Base-by-base conservation (phyloP, 2,797 vertebrate genomes). In the Muscicapa striata region DNA sequence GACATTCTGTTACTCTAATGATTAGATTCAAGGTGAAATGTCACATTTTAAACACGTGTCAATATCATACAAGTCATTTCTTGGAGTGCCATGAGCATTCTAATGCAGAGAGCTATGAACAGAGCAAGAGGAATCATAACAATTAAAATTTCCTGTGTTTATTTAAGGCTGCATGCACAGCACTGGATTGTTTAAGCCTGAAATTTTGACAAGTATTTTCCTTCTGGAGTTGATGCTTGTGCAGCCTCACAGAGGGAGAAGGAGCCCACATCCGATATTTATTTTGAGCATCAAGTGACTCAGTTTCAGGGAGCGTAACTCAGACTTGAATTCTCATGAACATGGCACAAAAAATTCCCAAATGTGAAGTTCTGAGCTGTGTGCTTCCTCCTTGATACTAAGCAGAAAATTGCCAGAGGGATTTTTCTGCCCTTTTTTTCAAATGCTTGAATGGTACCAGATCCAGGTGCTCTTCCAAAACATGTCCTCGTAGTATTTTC, bases 251-350 rank as follows among this genome's bases (percentile, higher is more conserved):
- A 40, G 27, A 48, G 19, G 29, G 55, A 40, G 9, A 40, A 32
- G 57, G 34, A 84, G 36, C 40, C 29, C 92, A 93, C 52, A 46
- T 88, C 89, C 40, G 20, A 85, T 96, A 76, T 78, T 76, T 80
- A 79, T 24, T 67, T 43, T 74, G 67, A 27, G 18, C 64, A 22
- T 77, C 63, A 66, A 95, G 51, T 92, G 88, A 93, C 84, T 94
- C 86, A 93, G 41, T 26, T 89, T 24, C 16, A 30, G n/a, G 61
- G 21, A 20, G 13, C 41, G 48, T 30, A 95, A 92, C 48, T 87
- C 86, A 93, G 73, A 32, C 27, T 38, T 26, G 10, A 43, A 63
- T 16, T 59, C 78, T 64, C 54, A 67, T 48, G 52, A 89, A 49
- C 5, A 16, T 4, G 57, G 66, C 3, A 1, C 61, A 88, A 58